Percentiles rank a stretch among this genome's conserved stretches.
phyloP scores from a whole-genome alignment of 2,113 vertebrate species.

The Takifugu bimaculatus region DNA sequence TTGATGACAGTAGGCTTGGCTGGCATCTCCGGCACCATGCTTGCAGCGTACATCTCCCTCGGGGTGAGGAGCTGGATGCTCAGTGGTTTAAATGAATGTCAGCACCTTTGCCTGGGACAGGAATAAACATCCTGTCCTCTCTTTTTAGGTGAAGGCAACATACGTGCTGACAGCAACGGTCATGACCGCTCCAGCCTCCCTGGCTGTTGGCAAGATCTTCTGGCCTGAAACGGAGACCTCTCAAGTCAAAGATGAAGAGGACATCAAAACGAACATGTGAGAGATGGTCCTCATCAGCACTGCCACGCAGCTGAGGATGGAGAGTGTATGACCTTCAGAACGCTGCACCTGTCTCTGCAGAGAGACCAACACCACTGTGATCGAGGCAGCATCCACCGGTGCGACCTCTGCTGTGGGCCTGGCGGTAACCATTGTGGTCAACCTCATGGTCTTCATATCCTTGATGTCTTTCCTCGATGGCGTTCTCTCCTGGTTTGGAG shows the following conservation, averaged over 20 bases:
- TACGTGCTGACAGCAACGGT: slow-evolving; percentile 85
- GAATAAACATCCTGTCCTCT: background rate
- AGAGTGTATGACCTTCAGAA: background rate
- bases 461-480: slow-evolving; percentile 80
- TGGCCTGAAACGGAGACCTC: slow-evolving; percentile 86
- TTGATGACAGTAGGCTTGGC: slow-evolving; percentile 86
- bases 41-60: slow-evolving; percentile 84
- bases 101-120: background rate
- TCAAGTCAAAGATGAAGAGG: slow-evolving; percentile 44
- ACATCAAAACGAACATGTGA: slow-evolving; percentile 69
- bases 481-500: slow-evolving; percentile 82
- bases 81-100: too few species aligned
- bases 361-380: slow-evolving; percentile 74
- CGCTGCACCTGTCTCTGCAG: slow-evolving; percentile 48
- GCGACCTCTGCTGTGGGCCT: slow-evolving; percentile 74
- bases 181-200: slow-evolving; percentile 85
- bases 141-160: slow-evolving; percentile 75
- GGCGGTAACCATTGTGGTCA: slow-evolving; percentile 76
- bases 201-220: slow-evolving; percentile 82
- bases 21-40: slow-evolving; percentile 80
- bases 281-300: background rate
- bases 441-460: slow-evolving; percentile 82
- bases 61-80: slow-evolving; percentile 73
- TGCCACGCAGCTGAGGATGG: background rate
- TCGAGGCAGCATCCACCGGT: slow-evolving; percentile 82